Base-by-base conservation (phyloP, 2,888 invertebrate genomes). In the Trachelus tabidus region DNA sequence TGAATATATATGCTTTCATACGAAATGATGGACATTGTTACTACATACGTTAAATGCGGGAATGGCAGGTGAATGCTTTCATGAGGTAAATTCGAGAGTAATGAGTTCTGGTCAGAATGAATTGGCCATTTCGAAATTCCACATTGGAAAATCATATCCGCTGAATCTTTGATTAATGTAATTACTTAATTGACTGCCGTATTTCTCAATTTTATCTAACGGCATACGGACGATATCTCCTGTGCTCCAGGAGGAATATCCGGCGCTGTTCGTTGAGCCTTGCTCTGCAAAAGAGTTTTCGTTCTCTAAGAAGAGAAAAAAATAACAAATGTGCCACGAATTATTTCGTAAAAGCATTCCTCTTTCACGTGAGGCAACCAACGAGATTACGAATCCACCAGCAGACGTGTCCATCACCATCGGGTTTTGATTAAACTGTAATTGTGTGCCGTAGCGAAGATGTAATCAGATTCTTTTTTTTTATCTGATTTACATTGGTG, bases 111-210 rank as follows among this genome's bases (percentile, higher is more conserved):
- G 56, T 56, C 56, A 56, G 23, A 56, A 23, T 56, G 56, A 23
- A 56, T 56, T 23, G 68, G 80, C 80, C 75, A 83, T 82, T 75
- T 81, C 83, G 77, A 83, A 56, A 80, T 78, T 80, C 40, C 81
- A 80, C 80, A 76, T 77, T 75, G 83, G 79, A 80, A 83, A 76
- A 79, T 84, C 86, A 81, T 73, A 75, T 77, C 81, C 75, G 76
- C 81, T 73, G 80, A 86, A 85, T 81, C 80, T 85, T 81, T 84
- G 82, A 83, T 82, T 84, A 75, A 86, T 69, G 80, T 84, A 85
- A 77, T 85, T 82, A 75, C 83, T 83, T 79, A 85, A 83, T 77
- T 83, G 83, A 83, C 79, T 84, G 83, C 85, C 81, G 79, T 85
- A 85, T 77, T 81, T 84, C 81, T 83, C 83, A 56, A 85, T 83